A percentile compares a stretch with the other conserved stretches of the same genome.
Conservation (phyloP, 2,113 vertebrate genomes). For the Etheostoma spectabile region DNA sequence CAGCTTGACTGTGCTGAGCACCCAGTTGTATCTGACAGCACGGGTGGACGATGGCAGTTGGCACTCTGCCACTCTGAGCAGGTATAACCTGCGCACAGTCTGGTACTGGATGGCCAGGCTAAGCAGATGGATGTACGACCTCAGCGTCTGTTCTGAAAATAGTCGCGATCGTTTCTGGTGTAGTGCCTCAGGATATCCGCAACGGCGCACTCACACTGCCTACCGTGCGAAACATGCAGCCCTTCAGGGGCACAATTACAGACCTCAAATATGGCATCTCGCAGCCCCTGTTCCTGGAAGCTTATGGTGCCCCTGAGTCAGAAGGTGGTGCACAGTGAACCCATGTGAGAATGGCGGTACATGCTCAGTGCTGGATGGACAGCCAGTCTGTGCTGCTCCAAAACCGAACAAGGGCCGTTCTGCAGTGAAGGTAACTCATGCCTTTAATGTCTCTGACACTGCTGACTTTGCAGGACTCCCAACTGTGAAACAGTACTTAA, state of each 20-base stretch:
- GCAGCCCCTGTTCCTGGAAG: slow-evolving; percentile 92
- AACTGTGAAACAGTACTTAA: slow-evolving; percentile 20
- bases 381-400: slow-evolving; percentile 93
- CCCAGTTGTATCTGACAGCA: slow-evolving; percentile 85
- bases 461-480: background rate
- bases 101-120: slow-evolving; percentile 91
- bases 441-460: background rate
- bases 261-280: slow-evolving; percentile 94
- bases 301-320: slow-evolving; percentile 89
- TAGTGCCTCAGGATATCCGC: slow-evolving; percentile 93
- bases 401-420: slow-evolving; percentile 93
- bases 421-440: slow-evolving; percentile 93
- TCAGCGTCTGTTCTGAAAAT: slow-evolving; percentile 94
- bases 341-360: slow-evolving; percentile 96
- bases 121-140: slow-evolving; percentile 89
- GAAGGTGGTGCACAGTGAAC: slow-evolving; percentile 92
- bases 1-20: slow-evolving; percentile 97
- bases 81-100: slow-evolving; percentile 90
- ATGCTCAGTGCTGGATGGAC: slow-evolving; percentile 91
- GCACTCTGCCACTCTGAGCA: slow-evolving; percentile 92
- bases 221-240: slow-evolving; percentile 87
- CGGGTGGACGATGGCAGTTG: slow-evolving; percentile 92
- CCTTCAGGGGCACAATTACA: slow-evolving; percentile 92
- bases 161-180: slow-evolving; percentile 94
- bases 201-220: slow-evolving; percentile 90